Evolutionary conservation across 2,888 invertebrate genomes (phyloP), one percentile per base, ranked within the genome.

Genomic region (Sacculina carcini): DNA sequence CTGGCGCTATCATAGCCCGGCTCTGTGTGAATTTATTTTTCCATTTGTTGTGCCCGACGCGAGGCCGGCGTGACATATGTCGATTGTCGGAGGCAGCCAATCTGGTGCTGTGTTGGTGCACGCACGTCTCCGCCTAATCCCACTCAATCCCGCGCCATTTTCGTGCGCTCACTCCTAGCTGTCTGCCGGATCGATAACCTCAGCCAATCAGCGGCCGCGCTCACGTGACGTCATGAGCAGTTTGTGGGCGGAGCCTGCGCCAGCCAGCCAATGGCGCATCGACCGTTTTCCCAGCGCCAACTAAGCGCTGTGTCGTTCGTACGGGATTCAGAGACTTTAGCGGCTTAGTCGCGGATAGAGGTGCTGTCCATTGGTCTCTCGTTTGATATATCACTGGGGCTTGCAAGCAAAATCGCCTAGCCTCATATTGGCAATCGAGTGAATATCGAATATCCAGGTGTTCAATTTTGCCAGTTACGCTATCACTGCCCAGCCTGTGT

Each of bases 321-420:
- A 3, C 9, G 4, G 28, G 44, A 44, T 44, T 28, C 44, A 44
- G 44, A 44, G 44, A 16, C 28, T 44, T 44, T 28, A 9, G 2
- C 1, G 44, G 44, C 44, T 44, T 44, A 44, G 16, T 3, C 16
- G n/a, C 4, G 44, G 28, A 28, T 28, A 28, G 44, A 28, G 19
- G 44, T 44, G 44, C 44, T 28, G 26, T 44, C 29, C 29, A 29
- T 19, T 28, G 44, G n/a, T n/a, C n/a, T n/a, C n/a, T n/a, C 28
- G 42, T 44, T 44, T 44, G 44, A 44, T 44, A 44, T 44, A 44
- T 44, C 29, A 44, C 44, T 9, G 16, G 10, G 29, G 44, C 44
- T 44, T 44, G 29, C 44, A 3, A 9, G 9, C 10, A 9, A 29
- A 29, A 44, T 44, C 44, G 44, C 14, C 2, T n/a, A 16, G 44